phyloP scores from a whole-genome alignment of 2,113 vertebrate species.

The Corynorhinus townsendii region DNA sequence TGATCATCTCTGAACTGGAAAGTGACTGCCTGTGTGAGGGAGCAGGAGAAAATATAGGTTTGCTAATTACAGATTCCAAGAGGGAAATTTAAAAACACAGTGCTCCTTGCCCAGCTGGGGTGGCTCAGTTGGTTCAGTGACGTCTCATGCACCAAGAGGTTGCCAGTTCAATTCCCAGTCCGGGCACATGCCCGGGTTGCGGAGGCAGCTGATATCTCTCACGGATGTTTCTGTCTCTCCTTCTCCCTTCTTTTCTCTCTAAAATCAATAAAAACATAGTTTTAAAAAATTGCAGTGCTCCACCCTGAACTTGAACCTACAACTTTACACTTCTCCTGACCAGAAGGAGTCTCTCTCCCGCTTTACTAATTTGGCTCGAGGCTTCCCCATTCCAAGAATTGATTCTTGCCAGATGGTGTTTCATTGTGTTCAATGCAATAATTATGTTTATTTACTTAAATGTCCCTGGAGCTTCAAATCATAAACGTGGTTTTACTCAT shows the following conservation, averaged over 20 bases:
- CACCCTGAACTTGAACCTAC: not conserved
- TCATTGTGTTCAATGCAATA: not conserved
- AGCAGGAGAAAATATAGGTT: not conserved
- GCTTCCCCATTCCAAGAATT: not conserved
- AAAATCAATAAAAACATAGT: not conserved
- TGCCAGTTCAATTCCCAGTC: too few relatives aligned
- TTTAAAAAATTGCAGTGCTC: not conserved
- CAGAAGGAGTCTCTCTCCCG: not conserved
- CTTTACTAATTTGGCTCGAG: not conserved
- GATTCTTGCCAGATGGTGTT: not conserved
- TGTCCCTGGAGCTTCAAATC: not conserved
- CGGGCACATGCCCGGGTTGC: too few relatives aligned
- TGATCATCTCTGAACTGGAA: not conserved
- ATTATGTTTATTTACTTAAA: slow-evolving; percentile 37
- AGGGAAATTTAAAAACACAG: not conserved
- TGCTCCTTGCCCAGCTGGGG: not conserved
- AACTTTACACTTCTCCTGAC: not conserved
- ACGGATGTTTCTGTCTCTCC: too few relatives aligned
- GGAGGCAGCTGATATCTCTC: too few relatives aligned
- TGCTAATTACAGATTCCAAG: not conserved
- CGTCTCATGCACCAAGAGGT: too few relatives aligned
- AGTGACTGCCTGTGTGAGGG: not conserved
- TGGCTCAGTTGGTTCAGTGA: too few relatives aligned
- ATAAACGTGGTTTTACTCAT: not conserved
- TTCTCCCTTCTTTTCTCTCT: too few relatives aligned